Base-by-base conservation (phyloP, 2,797 vertebrate genomes). In the Pangasius mekongensis region DNA sequence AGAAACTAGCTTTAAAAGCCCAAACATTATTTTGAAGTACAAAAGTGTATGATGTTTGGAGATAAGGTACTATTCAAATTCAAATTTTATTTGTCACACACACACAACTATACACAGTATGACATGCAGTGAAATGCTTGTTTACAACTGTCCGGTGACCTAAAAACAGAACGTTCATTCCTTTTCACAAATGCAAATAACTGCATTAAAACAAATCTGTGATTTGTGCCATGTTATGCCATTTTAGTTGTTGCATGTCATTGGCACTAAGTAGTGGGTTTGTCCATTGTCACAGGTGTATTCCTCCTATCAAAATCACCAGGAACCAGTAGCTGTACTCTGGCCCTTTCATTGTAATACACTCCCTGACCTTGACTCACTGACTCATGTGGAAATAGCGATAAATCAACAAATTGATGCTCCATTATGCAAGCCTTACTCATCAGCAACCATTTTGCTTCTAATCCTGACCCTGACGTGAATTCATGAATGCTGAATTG, bases 351-450 rank as follows among this genome's bases (percentile, higher is more conserved):
- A 78, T 30, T 78, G n/a, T 78, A 56, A 78, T 56, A 78, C 52
- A 78, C n/a, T 78, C 18, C 7, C 49, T 78, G 52, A 78, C 76
- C 76, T 78, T 78, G 49, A 78, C 49, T 78, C n/a, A 78, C 52
- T 56, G 76, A 33, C 69, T 73, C 10, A 5, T 20, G 18, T 78
- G 49, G 30, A 78, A 78, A 56, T 56, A 78, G 66, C 64, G 24
- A 83, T 54, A 43, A 88, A 88, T 87, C 90, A 87, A 87, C 89
- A 90, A 90, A 92, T 88, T 84, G 88, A 87, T 77, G 82, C 30
- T 83, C 84, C 87, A 92, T 93, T 89, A 92, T 87, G 87, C 90
- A 83, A 84, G 74, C 74, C 87, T 80, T 67, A 87, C 88, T 92
- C 90, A 93, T 92, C 92, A 91, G 83, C 83, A 56, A 52, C 84